phyloP scores from a whole-genome alignment of 2,113 vertebrate genomes.

The Oplegnathus fasciatus region DNA sequence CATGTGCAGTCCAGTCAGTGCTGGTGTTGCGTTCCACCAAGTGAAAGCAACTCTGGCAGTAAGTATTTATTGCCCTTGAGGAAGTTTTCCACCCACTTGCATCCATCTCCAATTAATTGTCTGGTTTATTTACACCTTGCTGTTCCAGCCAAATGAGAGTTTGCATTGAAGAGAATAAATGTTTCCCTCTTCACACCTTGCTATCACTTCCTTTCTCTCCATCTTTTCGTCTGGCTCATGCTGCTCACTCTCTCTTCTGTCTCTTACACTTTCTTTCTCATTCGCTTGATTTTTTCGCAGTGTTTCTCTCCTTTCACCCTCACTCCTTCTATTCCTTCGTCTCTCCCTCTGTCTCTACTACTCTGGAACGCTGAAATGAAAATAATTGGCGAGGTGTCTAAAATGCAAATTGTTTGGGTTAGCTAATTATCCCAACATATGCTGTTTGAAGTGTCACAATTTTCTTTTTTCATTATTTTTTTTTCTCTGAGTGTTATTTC shows the following conservation, averaged over 20 bases:
- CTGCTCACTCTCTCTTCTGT: background rate
- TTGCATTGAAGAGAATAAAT: slow-evolving; percentile 22
- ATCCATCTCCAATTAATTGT: slow-evolving; percentile 64
- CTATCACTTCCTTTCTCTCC: slow-evolving; percentile 9
- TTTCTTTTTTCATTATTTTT: slow-evolving; percentile 12
- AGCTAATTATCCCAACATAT: slow-evolving; percentile 70
- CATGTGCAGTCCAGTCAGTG: background rate
- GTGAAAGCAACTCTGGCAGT: slow-evolving; percentile 36
- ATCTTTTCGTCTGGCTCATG: background rate
- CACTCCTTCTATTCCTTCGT: background rate
- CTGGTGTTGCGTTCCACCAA: slow-evolving; percentile 1
- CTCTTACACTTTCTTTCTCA: background rate
- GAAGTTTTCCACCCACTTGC: slow-evolving; percentile 57
- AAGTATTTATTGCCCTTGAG: slow-evolving; percentile 51
- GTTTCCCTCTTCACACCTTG: slow-evolving; percentile 25
- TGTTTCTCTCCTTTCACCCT: background rate
- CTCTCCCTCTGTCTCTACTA: slow-evolving; percentile 12
- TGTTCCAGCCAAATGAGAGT: slow-evolving; percentile 29
- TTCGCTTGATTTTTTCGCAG: background rate
- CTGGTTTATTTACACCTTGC: slow-evolving; percentile 60
- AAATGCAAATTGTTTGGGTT: slow-evolving; percentile 67
- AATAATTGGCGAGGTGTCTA: slow-evolving; percentile 65
- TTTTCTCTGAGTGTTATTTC: background rate
- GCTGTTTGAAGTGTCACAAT: slow-evolving; percentile 61
- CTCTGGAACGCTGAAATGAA: slow-evolving; percentile 39